These are phyloP conservation scores for Calonectris borealis DNA, from an alignment of 2,113 vertebrate species.

Conservation along the genomic window DNA sequence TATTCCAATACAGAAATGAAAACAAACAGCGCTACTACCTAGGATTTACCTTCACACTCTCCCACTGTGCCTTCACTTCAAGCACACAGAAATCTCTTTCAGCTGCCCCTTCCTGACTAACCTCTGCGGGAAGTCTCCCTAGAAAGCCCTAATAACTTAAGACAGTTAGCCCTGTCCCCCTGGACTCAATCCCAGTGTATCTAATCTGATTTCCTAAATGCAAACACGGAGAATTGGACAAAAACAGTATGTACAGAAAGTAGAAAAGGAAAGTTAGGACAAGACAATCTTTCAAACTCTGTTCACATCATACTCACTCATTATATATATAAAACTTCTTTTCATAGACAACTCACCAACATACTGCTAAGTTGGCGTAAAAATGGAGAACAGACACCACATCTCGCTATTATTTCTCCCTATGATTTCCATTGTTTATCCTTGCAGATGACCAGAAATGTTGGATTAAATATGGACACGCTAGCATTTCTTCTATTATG, in stretches of 20 bases:
- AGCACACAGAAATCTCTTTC: not conserved
- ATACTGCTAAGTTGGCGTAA: rapidly evolving
- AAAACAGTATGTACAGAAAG: not conserved
- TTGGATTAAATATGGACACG: not conserved
- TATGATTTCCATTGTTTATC: not conserved
- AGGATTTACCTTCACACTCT: not conserved
- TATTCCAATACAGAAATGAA: not conserved
- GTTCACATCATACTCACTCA: not conserved
- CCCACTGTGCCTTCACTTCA: not conserved
- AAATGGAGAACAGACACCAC: not conserved
- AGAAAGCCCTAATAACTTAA: not conserved
- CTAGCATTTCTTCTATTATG: not conserved
- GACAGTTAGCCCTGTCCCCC: not conserved
- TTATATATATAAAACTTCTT: not conserved
- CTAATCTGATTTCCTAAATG: not conserved
- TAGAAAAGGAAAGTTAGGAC: not conserved
- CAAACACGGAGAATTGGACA: not conserved
- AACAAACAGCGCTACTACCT: not conserved
- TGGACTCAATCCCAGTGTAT: not conserved
- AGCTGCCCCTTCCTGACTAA: not conserved
- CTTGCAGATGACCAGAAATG: not conserved
- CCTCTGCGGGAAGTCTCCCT: not conserved
- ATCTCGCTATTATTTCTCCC: not conserved
- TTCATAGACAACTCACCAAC: not conserved
- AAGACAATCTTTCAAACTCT: not conserved